Conservation (phyloP, 1,140 invertebrate species). For the Whitmania pigra region DNA sequence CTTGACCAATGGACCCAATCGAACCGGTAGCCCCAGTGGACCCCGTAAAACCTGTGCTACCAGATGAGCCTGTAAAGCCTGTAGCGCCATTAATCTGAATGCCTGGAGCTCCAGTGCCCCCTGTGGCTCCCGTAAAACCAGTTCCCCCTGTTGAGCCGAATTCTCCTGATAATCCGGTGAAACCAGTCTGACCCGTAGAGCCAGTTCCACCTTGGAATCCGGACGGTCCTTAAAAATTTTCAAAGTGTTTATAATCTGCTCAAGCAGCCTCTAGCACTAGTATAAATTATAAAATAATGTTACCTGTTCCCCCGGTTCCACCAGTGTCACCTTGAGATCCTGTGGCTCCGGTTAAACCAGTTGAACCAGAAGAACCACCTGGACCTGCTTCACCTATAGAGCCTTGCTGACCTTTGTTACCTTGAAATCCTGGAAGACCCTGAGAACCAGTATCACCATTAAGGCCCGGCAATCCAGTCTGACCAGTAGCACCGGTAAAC, state of each 20-base stretch:
- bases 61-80: neutral
- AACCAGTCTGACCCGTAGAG: neutral
- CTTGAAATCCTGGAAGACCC: constrained; percentile 5
- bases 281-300: too few relatives aligned
- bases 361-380: constrained; percentile 57
- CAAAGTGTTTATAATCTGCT: constrained; percentile 28
- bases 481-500: constrained; percentile 26
- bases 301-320: constrained; percentile 39
- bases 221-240: constrained; percentile 43
- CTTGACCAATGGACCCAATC: neutral
- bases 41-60: constrained; percentile 1
- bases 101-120: neutral
- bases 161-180: constrained; percentile 6
- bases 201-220: neutral
- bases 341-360: constrained; percentile 60
- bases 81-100: neutral
- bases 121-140: neutral
- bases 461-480: constrained; percentile 39
- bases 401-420: constrained; percentile 44
- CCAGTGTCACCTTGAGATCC: constrained; percentile 51
- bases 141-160: neutral
- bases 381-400: constrained; percentile 61
- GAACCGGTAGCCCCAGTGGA: neutral
- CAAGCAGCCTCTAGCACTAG: neutral
- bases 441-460: constrained; percentile 11